A percentile compares a stretch with the other conserved stretches of the same genome.
Evolutionary conservation across 2,888 invertebrate species (phyloP).

Genomic region (Seladonia tumulorum): DNA sequence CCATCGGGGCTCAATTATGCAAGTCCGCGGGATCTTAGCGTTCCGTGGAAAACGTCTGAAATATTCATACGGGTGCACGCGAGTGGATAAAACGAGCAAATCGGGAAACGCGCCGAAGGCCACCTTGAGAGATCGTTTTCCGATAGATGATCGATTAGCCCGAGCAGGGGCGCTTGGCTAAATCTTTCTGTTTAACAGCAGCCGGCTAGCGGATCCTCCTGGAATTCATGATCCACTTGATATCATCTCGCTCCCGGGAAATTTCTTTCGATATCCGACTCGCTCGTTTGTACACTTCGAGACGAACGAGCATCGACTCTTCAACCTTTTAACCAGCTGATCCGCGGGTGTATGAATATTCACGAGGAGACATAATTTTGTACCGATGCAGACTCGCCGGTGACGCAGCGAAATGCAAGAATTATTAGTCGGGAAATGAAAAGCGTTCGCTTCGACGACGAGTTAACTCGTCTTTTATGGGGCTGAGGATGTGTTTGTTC

Average conservation of each 20-base stretch:
- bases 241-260: background rate
- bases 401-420: no score
- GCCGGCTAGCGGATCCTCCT: background rate
- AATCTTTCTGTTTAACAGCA: constrained; percentile 20
- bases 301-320: background rate
- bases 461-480: no score
- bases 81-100: constrained; percentile 5
- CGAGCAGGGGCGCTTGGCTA: background rate
- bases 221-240: constrained; percentile 4
- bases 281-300: background rate
- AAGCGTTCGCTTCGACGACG: no score
- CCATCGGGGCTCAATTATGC: constrained; percentile 23
- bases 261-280: background rate
- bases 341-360: background rate
- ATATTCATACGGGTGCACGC: background rate
- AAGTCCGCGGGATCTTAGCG: constrained; percentile 19
- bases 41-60: constrained; percentile 6
- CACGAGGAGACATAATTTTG: no score
- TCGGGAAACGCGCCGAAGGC: background rate
- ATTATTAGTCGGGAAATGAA: no score
- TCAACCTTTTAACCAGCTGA: background rate
- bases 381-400: no score
- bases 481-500: no score
- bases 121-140: constrained; percentile 30
- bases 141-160: constrained; percentile 34